Evolutionary conservation across 2,797 vertebrate species (phyloP).

Genomic region (Melanotaenia nigrans): DNA sequence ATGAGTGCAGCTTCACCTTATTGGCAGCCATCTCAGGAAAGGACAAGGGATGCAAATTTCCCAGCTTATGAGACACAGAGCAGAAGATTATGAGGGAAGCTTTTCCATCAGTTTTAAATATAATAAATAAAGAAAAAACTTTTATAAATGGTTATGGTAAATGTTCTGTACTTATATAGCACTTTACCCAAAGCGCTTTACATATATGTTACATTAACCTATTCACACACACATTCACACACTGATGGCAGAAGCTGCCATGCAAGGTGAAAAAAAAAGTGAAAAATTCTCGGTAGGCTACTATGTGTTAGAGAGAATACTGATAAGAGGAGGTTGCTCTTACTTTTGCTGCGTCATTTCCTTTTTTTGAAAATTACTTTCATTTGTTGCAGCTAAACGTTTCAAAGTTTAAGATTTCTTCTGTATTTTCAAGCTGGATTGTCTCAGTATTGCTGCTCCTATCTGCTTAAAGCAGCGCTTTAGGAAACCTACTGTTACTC

Average conservation of each 20-base stretch:
- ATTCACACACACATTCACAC: no score
- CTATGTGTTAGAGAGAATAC: neutral
- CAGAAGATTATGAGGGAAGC: no score
- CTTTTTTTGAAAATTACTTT: neutral
- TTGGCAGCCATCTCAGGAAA: no score
- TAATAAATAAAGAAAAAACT: neutral
- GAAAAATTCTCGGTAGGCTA: neutral
- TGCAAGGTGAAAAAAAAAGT: neutral
- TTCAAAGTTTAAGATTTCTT: neutral
- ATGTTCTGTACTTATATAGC: no score
- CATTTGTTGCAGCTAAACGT: neutral
- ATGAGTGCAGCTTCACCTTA: no score
- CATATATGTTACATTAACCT: no score
- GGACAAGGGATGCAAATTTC: no score
- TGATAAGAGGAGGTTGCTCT: neutral
- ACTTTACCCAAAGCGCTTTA: no score
- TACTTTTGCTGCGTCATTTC: neutral
- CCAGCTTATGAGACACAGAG: no score
- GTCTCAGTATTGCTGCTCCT: constrained; percentile 10
- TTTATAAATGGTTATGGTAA: no score
- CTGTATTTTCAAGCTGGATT: neutral
- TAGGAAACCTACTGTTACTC: constrained; percentile 19
- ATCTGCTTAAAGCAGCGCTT: neutral
- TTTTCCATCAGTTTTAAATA: neutral
- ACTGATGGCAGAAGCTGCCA: no score